Conservation (phyloP, 2,888 invertebrate genomes). For the Cremastobaeus sp. region DNA sequence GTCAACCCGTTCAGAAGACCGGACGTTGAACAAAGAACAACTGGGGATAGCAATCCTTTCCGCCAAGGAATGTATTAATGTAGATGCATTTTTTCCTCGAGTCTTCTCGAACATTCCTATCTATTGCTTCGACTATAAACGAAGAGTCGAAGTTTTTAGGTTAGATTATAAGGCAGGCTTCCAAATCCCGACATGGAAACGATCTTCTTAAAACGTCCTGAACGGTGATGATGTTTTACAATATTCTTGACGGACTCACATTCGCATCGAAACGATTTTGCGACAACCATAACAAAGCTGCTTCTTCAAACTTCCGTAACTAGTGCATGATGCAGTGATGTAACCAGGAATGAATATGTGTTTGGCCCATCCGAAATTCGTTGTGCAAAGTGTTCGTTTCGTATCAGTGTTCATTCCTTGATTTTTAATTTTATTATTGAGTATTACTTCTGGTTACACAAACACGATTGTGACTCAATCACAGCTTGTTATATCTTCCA, state of each 20-base stretch:
- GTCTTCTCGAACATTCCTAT: conserved; percentile 61
- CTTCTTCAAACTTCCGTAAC: conserved; percentile 54
- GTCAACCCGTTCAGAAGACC: conserved; percentile 79
- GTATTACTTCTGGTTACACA: conserved; percentile 33
- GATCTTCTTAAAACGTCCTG: conserved; percentile 38
- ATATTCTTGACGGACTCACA: conserved; percentile 10
- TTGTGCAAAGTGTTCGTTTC: conserved; percentile 34
- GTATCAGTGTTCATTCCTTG: conserved; percentile 23
- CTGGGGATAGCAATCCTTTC: conserved; percentile 86
- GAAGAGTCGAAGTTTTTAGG: conserved; percentile 53
- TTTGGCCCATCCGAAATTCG: not conserved
- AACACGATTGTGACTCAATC: conserved; percentile 37
- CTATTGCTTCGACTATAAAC: conserved; percentile 31
- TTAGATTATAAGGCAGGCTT: conserved; percentile 77
- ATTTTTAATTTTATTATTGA: not conserved
- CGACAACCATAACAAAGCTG: conserved; percentile 29
- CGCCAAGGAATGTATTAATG: conserved; percentile 85
- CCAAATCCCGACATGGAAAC: conserved; percentile 67
- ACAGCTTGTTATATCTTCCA: conserved; percentile 56
- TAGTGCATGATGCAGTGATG: conserved; percentile 52
- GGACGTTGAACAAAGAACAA: conserved; percentile 79
- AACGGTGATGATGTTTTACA: conserved; percentile 1
- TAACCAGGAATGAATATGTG: conserved; percentile 46
- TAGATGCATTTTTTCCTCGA: conserved; percentile 51
- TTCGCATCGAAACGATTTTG: conserved; percentile 21